These are phyloP conservation scores for Drosophila mercatorum DNA, from an alignment of 2,888 invertebrate species.

Conservation along the genomic window DNA sequence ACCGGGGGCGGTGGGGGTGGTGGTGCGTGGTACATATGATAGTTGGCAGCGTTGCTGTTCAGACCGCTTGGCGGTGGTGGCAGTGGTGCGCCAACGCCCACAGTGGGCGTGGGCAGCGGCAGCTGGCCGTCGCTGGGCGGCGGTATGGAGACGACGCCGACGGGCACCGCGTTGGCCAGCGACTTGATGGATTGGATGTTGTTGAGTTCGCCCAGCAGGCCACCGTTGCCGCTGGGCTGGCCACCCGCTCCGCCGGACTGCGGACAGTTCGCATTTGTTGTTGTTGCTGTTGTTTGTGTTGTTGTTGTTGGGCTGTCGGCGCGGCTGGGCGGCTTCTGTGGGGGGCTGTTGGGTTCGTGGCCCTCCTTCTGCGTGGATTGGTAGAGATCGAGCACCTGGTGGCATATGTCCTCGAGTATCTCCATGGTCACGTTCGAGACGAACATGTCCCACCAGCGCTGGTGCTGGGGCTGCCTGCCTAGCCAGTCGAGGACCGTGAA, in stretches of 20 bases:
- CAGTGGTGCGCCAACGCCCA: constrained; percentile 31
- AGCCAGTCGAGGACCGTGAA: constrained; percentile 98
- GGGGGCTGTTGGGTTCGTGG: constrained; percentile 86
- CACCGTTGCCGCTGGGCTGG: constrained; percentile 47
- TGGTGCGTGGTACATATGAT: constrained; percentile 72
- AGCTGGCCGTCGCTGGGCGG: constrained; percentile 41
- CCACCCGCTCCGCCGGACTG: background rate
- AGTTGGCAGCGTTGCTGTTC: constrained; percentile 54
- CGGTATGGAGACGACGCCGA: constrained; percentile 35
- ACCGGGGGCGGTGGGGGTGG: constrained; percentile 77
- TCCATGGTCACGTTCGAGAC: constrained; percentile 97
- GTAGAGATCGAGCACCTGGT: constrained; percentile 97
- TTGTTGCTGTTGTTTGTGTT: constrained; percentile 30
- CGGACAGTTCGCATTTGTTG: constrained; percentile 48
- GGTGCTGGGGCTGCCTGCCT: constrained; percentile 90
- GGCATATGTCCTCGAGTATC: constrained; percentile 97
- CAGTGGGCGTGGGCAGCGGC: constrained; percentile 38
- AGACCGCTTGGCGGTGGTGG: constrained; percentile 37
- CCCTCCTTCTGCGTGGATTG: constrained; percentile 88
- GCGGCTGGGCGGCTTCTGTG: constrained; percentile 86
- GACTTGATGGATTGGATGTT: constrained; percentile 82
- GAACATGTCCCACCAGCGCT: constrained; percentile 99
- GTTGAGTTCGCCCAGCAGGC: constrained; percentile 63
- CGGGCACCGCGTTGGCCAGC: constrained; percentile 69
- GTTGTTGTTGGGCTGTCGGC: constrained; percentile 86